A percentile compares a stretch with the other conserved stretches of the same genome.
These are phyloP conservation scores for Platyscapa corneri DNA, from an alignment of 1,140 invertebrate species.

Conservation along the genomic window DNA sequence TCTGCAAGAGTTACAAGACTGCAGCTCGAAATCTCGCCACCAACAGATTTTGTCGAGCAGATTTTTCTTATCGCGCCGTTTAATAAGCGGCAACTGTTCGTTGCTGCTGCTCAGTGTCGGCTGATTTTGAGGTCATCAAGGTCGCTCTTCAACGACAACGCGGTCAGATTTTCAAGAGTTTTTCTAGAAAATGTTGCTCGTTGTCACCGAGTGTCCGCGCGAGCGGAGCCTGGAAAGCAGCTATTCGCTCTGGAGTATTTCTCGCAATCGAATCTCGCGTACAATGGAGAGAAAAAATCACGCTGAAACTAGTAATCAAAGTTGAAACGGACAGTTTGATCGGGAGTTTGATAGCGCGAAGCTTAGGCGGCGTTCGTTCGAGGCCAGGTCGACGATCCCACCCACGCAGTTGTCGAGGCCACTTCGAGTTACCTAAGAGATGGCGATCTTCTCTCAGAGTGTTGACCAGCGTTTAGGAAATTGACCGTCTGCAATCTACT, in stretches of 20 bases:
- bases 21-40: too few species aligned
- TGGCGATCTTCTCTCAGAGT: slow-evolving; percentile 4
- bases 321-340: slow-evolving; percentile 10
- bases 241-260: neutral
- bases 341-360: slow-evolving; percentile 10
- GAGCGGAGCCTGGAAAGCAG: neutral
- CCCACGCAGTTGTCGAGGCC: neutral
- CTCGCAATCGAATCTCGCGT: neutral
- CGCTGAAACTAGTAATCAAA: neutral
- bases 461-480: neutral
- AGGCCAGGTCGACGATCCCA: slow-evolving; percentile 20
- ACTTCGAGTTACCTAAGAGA: slow-evolving; percentile 17
- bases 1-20: too few species aligned
- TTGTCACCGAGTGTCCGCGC: too few species aligned
- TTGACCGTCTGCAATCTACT: neutral
- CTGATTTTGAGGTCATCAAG: too few species aligned
- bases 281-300: neutral
- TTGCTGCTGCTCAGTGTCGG: too few species aligned
- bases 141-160: too few species aligned
- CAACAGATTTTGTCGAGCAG: too few species aligned
- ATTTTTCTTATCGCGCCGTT: too few species aligned
- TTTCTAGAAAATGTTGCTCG: too few species aligned
- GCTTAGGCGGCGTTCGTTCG: neutral
- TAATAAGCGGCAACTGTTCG: too few species aligned
- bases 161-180: too few species aligned